Evolutionary conservation across 1,140 invertebrate genomes (phyloP), one percentile per base, ranked within the genome.

Genomic region (Drusus annulatus): DNA sequence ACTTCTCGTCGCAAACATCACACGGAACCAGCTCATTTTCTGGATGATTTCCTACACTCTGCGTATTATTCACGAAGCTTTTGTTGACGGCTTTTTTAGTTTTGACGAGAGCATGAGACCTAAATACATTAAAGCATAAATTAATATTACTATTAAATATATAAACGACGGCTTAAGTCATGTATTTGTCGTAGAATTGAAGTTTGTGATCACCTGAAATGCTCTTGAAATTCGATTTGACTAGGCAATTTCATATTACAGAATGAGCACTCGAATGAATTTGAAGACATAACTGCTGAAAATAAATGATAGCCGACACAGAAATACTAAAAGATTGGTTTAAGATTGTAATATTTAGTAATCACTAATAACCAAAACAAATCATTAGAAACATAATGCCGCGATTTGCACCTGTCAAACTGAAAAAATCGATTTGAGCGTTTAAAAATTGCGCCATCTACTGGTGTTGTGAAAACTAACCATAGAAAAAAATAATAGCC

Each of bases 1-100:
- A 94, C 60, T 88, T 84, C 85, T 91, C 89, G 16, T 86, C 85
- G 85, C 92, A 93, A 58, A 92, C 90, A 86, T 93, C 93, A 84
- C 93, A 93, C 13, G 71, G 16, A n/a, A 75, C 25, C 17, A 58
- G 8, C 31, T 56, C 58, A 19, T 71, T 45, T 45, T 45, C 25
- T 65, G 2, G 8, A 65, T n/a, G 5, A 65, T n/a, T 65, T 15
- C 28, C 62, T 15, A 65, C 16, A 25, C 16, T 65, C 16, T 8
- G n/a, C 23, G 56, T 23, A 10, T 60, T 60, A 60, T 15, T 19
- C 56, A 10, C 56, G 1, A 23, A 21, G 23, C 19, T 60, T 60
- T 65, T 65, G n/a, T 65, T 31, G 6, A 25, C 25, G 2, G 62
- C 23, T 65, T 25, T 28, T 28, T 54, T 69, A 0, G 68, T 71